These are phyloP conservation scores for Callyntrura guangdongensis DNA, from an alignment of 2,888 invertebrate genomes.

Conservation along the genomic window DNA sequence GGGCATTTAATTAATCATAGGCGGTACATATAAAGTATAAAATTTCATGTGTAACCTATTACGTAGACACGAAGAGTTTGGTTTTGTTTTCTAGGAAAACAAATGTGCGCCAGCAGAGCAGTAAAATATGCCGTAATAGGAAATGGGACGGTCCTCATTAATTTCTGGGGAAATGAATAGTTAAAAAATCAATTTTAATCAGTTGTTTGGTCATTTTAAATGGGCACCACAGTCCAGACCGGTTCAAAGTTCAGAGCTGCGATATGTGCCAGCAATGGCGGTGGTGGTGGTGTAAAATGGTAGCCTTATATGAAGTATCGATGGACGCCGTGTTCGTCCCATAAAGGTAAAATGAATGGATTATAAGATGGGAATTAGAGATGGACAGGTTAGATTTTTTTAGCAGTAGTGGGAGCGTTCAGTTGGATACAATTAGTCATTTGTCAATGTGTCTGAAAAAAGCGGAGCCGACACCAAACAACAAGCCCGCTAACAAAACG, in stretches of 20 bases:
- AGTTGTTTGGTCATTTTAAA: conserved; percentile 5
- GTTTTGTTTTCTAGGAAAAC: too few species aligned
- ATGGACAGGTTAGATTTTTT: not conserved
- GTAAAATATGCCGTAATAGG: conserved; percentile 25
- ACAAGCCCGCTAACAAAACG: not conserved
- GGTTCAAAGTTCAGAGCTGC: not conserved
- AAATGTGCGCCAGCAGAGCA: too few species aligned
- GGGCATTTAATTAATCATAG: conserved; percentile 26
- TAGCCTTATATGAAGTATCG: too few species aligned
- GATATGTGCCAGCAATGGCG: not conserved
- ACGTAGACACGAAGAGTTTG: not conserved
- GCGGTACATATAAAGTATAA: not conserved
- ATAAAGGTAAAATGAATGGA: too few species aligned
- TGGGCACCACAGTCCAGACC: not conserved
- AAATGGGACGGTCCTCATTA: conserved; percentile 3
- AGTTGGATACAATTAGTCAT: conserved; percentile 27
- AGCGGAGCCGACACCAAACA: not conserved
- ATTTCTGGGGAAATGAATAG: conserved; percentile 14
- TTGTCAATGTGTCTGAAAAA: conserved; percentile 42
- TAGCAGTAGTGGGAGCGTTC: not conserved
- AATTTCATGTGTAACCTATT: not conserved
- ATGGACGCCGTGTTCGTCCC: too few species aligned
- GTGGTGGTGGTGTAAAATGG: not conserved
- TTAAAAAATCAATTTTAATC: conserved; percentile 52
- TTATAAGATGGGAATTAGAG: too few species aligned